Evolutionary conservation across 2,888 invertebrate genomes (phyloP), one percentile per base, ranked within the genome.

Genomic region (Baccha elongata): DNA sequence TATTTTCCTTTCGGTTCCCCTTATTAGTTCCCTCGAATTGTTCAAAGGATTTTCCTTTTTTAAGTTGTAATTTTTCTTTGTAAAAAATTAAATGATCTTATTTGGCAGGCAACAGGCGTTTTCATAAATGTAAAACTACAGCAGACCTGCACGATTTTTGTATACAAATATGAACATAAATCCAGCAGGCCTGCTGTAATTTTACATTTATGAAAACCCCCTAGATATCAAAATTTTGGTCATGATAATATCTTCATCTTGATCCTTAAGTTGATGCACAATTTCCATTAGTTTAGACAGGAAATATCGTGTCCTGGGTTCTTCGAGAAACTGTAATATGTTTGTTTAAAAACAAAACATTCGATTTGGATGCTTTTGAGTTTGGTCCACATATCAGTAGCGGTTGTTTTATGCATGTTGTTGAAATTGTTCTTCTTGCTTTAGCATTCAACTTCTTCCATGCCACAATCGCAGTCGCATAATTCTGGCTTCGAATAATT

Each of bases 321-420:
- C 29, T 29, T 29, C 7, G 29, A 3, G 7, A 29, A 29, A 29
- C 29, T 29, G 10, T 29, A 29, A 71, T 84, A 86, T 7, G 85
- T 67, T 46, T 88, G 88, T 46, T 88, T 8, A 88, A 46, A n/a
- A 88, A 85, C 78, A 88, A 87, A 4, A 89, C 67, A 35, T 80
- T 88, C 2, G 87, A 87, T 15, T 86, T 86, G 0, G 87, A 83
- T 67, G 10, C 64, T 65, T 10, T 83, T 19, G 6, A 84, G 26
- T 17, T 73, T 84, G 7, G 3, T 10, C 85, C 84, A 85, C 84
- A 85, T 85, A 29, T 73, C 67, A 23, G 35, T 13, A 0, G 85
- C 62, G 79, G 72, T 17, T 83, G 58, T 26, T 44, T 44, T 4
- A 44, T 10, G 4, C 44, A 21, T 3, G 44, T 3, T 4, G 11